Percentiles rank a stretch among this genome's conserved stretches.
phyloP scores from a whole-genome alignment of 2,888 invertebrate species.

The Sarcophaga variegata region DNA sequence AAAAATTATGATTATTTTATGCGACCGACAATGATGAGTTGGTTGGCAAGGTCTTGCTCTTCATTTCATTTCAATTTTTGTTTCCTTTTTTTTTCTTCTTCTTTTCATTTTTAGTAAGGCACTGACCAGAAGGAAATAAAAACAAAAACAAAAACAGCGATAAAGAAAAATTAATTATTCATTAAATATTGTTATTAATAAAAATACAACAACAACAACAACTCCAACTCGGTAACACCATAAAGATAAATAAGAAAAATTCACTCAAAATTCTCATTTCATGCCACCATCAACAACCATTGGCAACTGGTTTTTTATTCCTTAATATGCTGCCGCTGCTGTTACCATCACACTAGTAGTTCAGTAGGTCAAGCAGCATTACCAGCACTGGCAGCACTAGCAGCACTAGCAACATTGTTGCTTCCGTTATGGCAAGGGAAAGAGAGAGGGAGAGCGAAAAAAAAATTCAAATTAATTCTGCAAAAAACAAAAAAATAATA shows the following conservation, averaged over 20 bases:
- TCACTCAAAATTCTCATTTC: conserved; percentile 2
- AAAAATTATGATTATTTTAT: conserved; percentile 15
- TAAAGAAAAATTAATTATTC: conserved; percentile 58
- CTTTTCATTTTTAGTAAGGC: not conserved
- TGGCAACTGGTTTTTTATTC: conserved; percentile 33
- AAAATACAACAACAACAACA: conserved; percentile 41
- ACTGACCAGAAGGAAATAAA: not conserved
- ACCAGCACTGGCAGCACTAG: conserved; percentile 53
- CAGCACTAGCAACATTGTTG: conserved; percentile 34
- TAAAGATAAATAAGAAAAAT: not conserved
- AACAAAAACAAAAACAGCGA: conserved; percentile 1
- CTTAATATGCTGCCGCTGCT: conserved; percentile 13
- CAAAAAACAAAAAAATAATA: conserved; percentile 18
- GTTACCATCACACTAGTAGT: conserved; percentile 56
- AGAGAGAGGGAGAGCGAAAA: conserved; percentile 21
- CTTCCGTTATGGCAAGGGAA: not conserved
- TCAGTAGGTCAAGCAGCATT: conserved; percentile 65
- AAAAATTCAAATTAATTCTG: conserved; percentile 64
- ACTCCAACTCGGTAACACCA: conserved; percentile 12
- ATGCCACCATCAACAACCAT: conserved; percentile 28
- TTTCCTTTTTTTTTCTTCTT: not conserved
- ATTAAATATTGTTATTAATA: conserved; percentile 61
- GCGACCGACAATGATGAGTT: conserved; percentile 11
- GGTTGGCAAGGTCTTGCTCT: conserved; percentile 42
- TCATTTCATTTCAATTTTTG: not conserved